Base-by-base conservation (phyloP, 2,797 vertebrate genomes). In the Propithecus deckenii region DNA sequence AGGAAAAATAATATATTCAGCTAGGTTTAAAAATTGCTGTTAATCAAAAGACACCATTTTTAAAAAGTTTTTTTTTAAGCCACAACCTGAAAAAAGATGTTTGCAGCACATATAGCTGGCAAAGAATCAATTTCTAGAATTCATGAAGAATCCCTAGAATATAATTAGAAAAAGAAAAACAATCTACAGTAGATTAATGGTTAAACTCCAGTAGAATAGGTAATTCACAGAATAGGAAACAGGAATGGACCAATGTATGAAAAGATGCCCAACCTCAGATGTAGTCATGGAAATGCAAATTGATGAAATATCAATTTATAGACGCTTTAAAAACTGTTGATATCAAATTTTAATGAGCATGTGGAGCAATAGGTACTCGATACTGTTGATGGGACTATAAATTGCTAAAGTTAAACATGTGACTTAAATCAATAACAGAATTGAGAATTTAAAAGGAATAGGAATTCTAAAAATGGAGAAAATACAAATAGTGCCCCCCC, bases 91-190 rank as follows among this genome's bases (percentile, higher is more conserved):
- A 4, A 20, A 74, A 86, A 61, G 5, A 63, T 86, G 7, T 12
- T 71, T 87, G 25, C 25, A 63, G 30, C 25, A 80, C 7, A 48
- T 52, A 50, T 10, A 50, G 1, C 22, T 86, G n/a, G 4, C 59
- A 95, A 92, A 90, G 0, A 91, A 76, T 86, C 93, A 38, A 95
- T 86, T 93, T 91, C 72, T 91, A 86, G 9, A 74, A 30, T 90
- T 15, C 38, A 38, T 81, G 67, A 91, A 32, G 48, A 91, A 71
- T 1, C 13, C 55, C 32, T 84, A 69, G 91, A 80, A 57, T 61
- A 25, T 69, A 52, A 41, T 52, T 30, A 35, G 10, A 50, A 83
- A 94, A 84, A 35, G 32, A 90, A 22, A 88, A 71, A n/a, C 4
- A 84, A 86, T 3, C 7, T 28, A 15, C 61, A 50, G 79, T 35